A percentile compares a stretch with the other conserved stretches of the same genome.
Evolutionary conservation across 2,888 invertebrate species (phyloP).

Genomic region (Ormyrus labotus): DNA sequence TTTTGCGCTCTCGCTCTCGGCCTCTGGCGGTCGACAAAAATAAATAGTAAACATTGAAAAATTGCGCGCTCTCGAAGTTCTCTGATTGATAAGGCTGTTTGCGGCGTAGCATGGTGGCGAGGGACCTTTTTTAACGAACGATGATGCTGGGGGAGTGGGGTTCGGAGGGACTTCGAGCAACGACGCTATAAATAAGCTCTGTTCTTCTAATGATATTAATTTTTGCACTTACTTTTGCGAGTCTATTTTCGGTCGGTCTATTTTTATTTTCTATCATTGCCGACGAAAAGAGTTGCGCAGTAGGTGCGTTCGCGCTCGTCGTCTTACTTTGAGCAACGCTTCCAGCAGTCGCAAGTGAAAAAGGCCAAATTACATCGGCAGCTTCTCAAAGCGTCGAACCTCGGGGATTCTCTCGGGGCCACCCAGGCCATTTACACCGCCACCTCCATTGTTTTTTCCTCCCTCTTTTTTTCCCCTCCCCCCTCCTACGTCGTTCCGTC

Average conservation of each 20-base stretch:
- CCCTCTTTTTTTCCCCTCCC: background rate
- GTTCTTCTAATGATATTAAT: background rate
- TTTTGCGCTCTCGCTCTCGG: background rate
- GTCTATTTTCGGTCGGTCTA: no score
- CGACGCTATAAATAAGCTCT: background rate
- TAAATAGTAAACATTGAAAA: constrained; percentile 18
- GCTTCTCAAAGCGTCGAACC: background rate
- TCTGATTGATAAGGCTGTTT: no score
- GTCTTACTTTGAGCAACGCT: background rate
- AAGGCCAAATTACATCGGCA: background rate
- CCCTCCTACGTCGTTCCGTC: background rate
- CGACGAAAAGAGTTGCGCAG: background rate
- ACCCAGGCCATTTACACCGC: constrained; percentile 28
- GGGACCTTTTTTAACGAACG: no score
- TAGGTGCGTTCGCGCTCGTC: background rate
- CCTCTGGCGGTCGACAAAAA: background rate
- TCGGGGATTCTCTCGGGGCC: constrained; percentile 33
- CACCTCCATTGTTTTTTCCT: constrained; percentile 19
- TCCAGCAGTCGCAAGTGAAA: background rate
- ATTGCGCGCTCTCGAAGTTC: no score
- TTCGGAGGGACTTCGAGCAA: background rate
- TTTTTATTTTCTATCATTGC: no score
- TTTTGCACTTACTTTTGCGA: background rate
- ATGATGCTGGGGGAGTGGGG: no score
- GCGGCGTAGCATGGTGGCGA: background rate